phyloP scores from a whole-genome alignment of 2,113 vertebrate species.

The Plecturocebus donacophilus region DNA sequence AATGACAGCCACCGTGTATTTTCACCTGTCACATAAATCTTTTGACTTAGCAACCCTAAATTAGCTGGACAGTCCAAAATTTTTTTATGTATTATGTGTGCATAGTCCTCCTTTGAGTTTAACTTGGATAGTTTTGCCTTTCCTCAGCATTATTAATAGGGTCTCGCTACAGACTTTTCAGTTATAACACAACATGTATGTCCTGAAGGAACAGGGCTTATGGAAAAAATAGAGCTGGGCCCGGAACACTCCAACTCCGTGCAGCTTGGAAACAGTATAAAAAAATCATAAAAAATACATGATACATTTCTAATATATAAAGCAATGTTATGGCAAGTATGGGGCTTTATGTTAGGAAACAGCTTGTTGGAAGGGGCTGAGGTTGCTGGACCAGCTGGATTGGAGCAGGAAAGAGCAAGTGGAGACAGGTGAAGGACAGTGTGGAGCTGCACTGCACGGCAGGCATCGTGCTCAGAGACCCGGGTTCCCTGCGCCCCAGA shows the following conservation, averaged over 20 bases:
- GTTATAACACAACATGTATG: accelerated
- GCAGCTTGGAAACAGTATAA: neutral
- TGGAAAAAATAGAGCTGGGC: neutral
- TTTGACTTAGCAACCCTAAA: neutral
- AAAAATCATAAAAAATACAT: neutral
- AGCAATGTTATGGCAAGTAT: neutral
- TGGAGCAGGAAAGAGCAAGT: accelerated
- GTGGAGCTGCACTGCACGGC: accelerated
- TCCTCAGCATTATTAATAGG: neutral
- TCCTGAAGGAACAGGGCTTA: neutral
- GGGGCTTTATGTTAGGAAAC: neutral
- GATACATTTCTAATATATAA: neutral
- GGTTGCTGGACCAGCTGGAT: no score
- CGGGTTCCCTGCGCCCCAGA: no score
- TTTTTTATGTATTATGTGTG: neutral
- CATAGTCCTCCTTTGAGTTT: neutral
- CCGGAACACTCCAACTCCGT: no score
- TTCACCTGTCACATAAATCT: neutral
- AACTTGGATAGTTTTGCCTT: neutral
- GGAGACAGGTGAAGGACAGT: neutral
- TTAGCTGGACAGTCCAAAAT: neutral
- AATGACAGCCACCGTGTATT: neutral
- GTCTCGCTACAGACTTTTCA: neutral
- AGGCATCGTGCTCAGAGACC: neutral
- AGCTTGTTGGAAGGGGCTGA: neutral